Evolutionary conservation across 2,113 vertebrate species (phyloP).

Genomic region (Cryptomyrus ogoouensis): DNA sequence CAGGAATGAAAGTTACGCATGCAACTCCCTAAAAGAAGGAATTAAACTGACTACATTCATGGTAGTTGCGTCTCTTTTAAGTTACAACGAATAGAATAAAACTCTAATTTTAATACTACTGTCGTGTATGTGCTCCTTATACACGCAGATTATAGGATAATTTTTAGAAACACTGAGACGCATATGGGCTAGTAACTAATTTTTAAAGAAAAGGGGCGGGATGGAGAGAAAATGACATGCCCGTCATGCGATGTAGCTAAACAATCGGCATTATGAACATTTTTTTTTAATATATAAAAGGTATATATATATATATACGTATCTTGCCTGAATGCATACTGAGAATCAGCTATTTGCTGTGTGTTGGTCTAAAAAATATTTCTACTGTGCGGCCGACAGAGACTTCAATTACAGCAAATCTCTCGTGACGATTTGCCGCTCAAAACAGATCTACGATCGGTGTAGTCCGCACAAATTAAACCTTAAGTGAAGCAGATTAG

Average conservation of each 20-base stretch:
- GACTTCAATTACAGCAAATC: not conserved
- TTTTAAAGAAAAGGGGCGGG: not conserved
- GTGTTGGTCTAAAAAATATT: not conserved
- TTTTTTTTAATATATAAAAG: not conserved
- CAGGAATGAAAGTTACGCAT: not conserved
- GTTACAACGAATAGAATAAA: not conserved
- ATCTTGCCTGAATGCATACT: not conserved
- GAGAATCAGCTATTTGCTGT: not conserved
- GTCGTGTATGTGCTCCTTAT: not conserved
- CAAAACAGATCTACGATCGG: not conserved
- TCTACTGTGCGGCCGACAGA: not conserved
- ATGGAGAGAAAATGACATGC: not conserved
- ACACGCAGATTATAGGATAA: not conserved
- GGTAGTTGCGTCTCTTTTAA: not conserved
- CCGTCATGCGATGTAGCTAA: not conserved
- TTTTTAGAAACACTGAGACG: not conserved
- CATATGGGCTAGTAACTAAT: not conserved
- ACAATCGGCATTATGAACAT: not conserved
- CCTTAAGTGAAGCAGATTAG: not conserved
- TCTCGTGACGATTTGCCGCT: not conserved
- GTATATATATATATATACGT: not conserved
- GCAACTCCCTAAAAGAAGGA: not conserved
- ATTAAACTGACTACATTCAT: not conserved
- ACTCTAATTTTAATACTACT: not conserved
- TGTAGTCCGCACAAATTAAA: not conserved